Base-by-base conservation (phyloP, 2,113 vertebrate genomes). In the Ceuthmochares aereus region DNA sequence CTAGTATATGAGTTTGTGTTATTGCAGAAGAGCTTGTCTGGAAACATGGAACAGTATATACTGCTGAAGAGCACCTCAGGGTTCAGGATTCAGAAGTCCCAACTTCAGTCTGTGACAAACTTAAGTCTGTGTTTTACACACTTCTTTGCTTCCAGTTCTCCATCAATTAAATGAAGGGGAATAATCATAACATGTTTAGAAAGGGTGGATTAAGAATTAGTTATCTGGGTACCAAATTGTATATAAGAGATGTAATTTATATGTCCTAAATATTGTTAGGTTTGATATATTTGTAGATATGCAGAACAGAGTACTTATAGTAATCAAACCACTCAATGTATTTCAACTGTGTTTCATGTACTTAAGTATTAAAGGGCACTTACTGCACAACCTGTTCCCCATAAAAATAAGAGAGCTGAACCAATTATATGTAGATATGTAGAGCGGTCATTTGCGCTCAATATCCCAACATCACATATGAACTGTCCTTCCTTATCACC, bases 1-100 rank as follows among this genome's bases (percentile, higher is more conserved):
- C 20, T 47, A 5, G 11, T 42, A n/a, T 49, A 0, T 9, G 21
- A 66, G 7, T 29, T 58, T 58, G 16, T 58, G 0, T 70, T 54
- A 20, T 2, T 74, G 47, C 30, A 77, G 36, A 64, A 60, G 8
- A 58, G 12, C 15, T 34, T 22, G 12, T 19, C 78, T 58, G 45
- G 27, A 55, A 30, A 58, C n/a, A 36, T 0, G 2, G 27, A 19
- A 30, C 21, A 64, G 7, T 16, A 3, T 29, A 21, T 40, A 37
- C n/a, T 84, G 42, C 23, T 78, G 52, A 68, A n/a, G 16, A 52
- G 3, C 25, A 85, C 7, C 4, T 11, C 6, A 10, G 5, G 6
- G 3, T 45, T 10, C 45, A 55, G 16, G 25, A 29, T 64, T 66
- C 5, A 0, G 17, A 42, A 73, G 10, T 32, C 6, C 5, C 3